phyloP scores from a whole-genome alignment of 2,888 invertebrate species.

The Coelinius sp. region DNA sequence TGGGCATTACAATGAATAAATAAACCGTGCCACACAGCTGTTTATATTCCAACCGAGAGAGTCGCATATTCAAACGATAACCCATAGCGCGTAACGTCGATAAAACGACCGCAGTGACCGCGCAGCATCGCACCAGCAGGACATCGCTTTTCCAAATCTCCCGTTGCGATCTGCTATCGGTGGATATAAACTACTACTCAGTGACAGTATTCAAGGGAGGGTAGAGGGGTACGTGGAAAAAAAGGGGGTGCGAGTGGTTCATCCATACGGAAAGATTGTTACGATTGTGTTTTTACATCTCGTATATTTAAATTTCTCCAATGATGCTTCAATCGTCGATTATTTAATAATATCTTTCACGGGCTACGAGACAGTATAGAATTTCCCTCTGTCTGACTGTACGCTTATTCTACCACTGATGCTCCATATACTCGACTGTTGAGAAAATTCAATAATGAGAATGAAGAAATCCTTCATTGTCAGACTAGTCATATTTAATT shows the following conservation, averaged over 20 bases:
- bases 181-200: conserved; percentile 54
- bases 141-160: conserved; percentile 57
- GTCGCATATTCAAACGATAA: conserved; percentile 54
- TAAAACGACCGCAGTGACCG: conserved; percentile 39
- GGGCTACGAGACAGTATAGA: too few relatives aligned
- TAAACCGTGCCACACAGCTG: conserved; percentile 37
- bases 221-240: neutral
- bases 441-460: neutral
- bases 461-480: neutral
- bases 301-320: too few relatives aligned
- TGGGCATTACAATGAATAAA: conserved; percentile 33
- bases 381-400: neutral
- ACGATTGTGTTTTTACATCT: too few relatives aligned
- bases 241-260: neutral
- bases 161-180: conserved; percentile 56
- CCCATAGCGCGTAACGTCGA: conserved; percentile 47
- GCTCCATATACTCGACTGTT: neutral
- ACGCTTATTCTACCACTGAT: neutral
- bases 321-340: too few relatives aligned
- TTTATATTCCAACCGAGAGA: conserved; percentile 44
- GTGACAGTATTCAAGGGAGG: conserved; percentile 38
- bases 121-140: conserved; percentile 44
- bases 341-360: too few relatives aligned
- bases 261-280: neutral
- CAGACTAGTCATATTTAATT: neutral